Evolutionary conservation across 2,797 vertebrate species (phyloP), one percentile per base, ranked within the genome.

Genomic region (Rhodeus uyekii): DNA sequence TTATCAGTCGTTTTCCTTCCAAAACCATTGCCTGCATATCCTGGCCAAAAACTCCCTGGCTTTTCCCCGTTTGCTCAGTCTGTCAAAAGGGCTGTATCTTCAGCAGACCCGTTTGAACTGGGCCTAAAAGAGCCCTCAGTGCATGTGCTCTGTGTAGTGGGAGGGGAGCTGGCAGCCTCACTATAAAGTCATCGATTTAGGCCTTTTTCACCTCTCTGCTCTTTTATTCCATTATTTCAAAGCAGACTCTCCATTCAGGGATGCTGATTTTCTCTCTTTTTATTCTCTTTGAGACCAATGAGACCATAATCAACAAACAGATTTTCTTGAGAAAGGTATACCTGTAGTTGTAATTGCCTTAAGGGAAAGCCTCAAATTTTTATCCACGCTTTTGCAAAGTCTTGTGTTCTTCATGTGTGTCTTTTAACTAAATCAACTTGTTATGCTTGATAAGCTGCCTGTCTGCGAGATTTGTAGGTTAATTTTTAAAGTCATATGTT

Each of bases 111-210:
- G 38, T 87, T 85, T 88, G 80, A 87, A 87, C 83, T 71, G 64
- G 42, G 60, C 75, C 80, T 88, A 42, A 87, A 82, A 87, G 75
- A 60, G 73, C 69, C 48, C 80, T 85, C n/a, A 58, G 76, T 86
- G 76, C 69, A 67, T 71, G 81, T 82, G 82, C 77, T 64, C 82
- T 83, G 76, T 84, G 79, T 75, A 71, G 84, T 76, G 75, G 79
- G 80, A 86, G 87, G 65, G 72, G 74, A 78, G 65, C 79, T 87
- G 84, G 83, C 84, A 83, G 74, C 67, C 64, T 78, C 72, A 83
- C 84, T 87, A 87, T 86, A 86, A 87, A 86, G 79, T 87, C 75
- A 87, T 87, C 64, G 61, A 86, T 88, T 86, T 81, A 78, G 73
- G 36, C 76, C 73, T 48, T 72, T 83, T 85, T 71, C 44, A 46